Base-by-base conservation (phyloP, 2,888 invertebrate genomes). In the Phyllotreta cruciferae region DNA sequence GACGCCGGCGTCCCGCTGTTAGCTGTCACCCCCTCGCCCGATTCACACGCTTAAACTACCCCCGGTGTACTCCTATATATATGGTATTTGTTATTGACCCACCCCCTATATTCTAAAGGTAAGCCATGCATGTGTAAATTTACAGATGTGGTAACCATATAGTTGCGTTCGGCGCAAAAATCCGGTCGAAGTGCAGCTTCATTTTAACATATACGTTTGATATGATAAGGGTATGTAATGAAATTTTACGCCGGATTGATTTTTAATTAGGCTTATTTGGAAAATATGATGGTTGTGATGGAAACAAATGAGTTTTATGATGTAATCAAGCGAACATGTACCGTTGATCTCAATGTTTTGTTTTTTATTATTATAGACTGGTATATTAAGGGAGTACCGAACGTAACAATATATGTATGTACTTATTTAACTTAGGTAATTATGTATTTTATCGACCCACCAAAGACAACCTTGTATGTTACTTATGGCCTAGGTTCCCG, bases 1-100 rank as follows among this genome's bases (percentile, higher is more conserved):
- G 79, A 78, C 39, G 72, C 76, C 11, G 75, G 72, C 34, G 71
- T 78, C 42, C 79, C 79, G 3, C 70, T 79, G 37, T 70, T 79
- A 44, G 75, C 77, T 10, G 67, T 78, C 57, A 75, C 74, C 42
- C 69, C 74, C 8, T 70, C 74, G 14, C 66, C 70, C 36, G 75
- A 76, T 55, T 24, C 60, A 50, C 42, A 60, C 42, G 60, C 60
- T 60, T 60, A 60, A 60, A 37, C 36, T 52, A 52, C 36, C 24
- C 42, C 24, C 10, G 24, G 36, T 36, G 42, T 42, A 44, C 37
- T 24, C 42, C 13, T 9, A 1, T 24, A 39, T 60, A 36, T 52
- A 42, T 60, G 60, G 56, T 56, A 56, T 38, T n/a, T 45, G 56
- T 34, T 56, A 44, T 45, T 41, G 42, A 56, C 13, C 52, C 24